Conservation (phyloP, 2,113 vertebrate species). For the Prolemur simus region DNA sequence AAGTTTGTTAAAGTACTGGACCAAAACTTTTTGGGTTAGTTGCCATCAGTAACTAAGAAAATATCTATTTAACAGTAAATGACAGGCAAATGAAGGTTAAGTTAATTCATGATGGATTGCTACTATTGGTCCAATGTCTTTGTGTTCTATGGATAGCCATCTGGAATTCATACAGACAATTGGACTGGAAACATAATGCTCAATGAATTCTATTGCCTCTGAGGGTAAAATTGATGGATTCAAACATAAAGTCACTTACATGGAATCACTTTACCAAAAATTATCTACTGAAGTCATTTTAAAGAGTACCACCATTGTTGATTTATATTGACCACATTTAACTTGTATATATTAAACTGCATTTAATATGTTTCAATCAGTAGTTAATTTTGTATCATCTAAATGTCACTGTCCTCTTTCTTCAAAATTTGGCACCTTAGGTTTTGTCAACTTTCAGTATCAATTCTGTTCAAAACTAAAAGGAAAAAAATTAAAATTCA, state of each 20-base stretch:
- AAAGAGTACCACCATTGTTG: not conserved
- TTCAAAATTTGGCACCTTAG: not conserved
- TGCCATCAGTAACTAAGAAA: slow-evolving; percentile 40
- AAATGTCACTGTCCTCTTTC: not conserved
- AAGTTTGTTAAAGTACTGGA: not conserved
- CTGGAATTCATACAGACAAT: slow-evolving; percentile 18
- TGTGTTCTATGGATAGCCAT: slow-evolving; percentile 23
- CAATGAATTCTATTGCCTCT: slow-evolving; percentile 60
- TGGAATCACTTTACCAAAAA: slow-evolving; percentile 8
- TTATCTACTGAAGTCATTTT: slow-evolving; percentile 19
- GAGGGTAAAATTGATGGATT: not conserved
- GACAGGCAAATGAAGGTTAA: slow-evolving; percentile 28
- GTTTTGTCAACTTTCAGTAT: not conserved
- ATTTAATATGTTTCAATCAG: slow-evolving; percentile 25
- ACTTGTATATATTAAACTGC: not conserved
- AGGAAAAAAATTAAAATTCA: slow-evolving; percentile 32
- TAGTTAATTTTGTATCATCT: not conserved
- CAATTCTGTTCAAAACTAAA: not conserved
- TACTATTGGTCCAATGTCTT: not conserved
- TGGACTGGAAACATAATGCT: slow-evolving; percentile 44
- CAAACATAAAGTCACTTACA: not conserved
- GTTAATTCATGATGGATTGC: slow-evolving; percentile 10
- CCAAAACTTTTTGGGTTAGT: slow-evolving; percentile 49
- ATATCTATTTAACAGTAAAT: not conserved
- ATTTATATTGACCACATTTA: not conserved